Evolutionary conservation across 2,888 invertebrate species (phyloP).

Genomic region (Yponomeuta sedellus): DNA sequence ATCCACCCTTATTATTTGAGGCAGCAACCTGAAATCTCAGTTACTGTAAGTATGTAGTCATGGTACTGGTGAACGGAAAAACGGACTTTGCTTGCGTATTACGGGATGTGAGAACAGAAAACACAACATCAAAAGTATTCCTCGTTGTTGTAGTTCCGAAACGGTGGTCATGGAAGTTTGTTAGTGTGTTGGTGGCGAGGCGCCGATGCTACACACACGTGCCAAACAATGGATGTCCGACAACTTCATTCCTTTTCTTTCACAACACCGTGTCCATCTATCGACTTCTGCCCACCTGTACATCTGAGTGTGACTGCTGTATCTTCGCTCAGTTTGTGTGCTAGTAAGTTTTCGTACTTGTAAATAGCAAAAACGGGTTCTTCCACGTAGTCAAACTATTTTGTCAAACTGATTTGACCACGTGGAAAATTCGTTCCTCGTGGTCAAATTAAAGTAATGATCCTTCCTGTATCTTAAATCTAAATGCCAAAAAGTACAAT

Average conservation of each 20-base stretch:
- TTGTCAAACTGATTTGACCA: too few relatives aligned
- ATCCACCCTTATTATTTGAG: slow-evolving; percentile 67
- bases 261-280: slow-evolving; percentile 61
- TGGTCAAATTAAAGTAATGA: too few relatives aligned
- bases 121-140: neutral
- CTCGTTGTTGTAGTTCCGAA: slow-evolving; percentile 61
- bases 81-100: too few relatives aligned
- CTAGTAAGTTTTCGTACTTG: slow-evolving; percentile 62
- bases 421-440: too few relatives aligned
- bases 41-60: slow-evolving; percentile 2
- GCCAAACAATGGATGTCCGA: slow-evolving; percentile 63
- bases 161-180: slow-evolving; percentile 70
- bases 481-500: too few relatives aligned
- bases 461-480: too few relatives aligned
- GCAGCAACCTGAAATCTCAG: slow-evolving; percentile 34
- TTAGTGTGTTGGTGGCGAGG: slow-evolving; percentile 77
- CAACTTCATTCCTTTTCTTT: slow-evolving; percentile 64
- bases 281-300: slow-evolving; percentile 69
- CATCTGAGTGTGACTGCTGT: slow-evolving; percentile 70
- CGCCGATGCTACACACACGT: slow-evolving; percentile 58
- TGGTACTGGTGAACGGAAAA: neutral
- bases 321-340: slow-evolving; percentile 72
- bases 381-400: too few relatives aligned
- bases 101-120: neutral
- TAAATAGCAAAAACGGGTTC: too few relatives aligned